phyloP scores from a whole-genome alignment of 2,113 vertebrate species.

The Acinonyx jubatus region DNA sequence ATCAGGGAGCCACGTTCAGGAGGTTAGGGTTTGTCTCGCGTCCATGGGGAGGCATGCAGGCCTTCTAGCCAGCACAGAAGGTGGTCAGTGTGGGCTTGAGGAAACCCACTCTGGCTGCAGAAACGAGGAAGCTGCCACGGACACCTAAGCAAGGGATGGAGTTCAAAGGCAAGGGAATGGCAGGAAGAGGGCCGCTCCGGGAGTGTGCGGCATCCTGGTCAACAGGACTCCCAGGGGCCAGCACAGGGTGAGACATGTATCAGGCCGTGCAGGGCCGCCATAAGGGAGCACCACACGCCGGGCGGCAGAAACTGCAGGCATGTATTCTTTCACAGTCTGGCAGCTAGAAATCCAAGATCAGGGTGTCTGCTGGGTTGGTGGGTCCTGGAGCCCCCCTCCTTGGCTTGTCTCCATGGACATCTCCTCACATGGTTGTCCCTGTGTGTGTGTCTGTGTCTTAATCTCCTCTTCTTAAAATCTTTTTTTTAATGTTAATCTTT shows the following conservation, averaged over 20 bases:
- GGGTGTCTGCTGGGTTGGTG: rapidly evolving
- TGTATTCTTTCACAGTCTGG: not conserved
- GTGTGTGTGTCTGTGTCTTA: too few relatives aligned
- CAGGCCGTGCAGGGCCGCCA: rapidly evolving
- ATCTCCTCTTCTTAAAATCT: not conserved
- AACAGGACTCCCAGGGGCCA: not conserved
- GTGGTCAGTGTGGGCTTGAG: not conserved
- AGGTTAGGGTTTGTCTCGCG: not conserved
- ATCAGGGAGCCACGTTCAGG: not conserved
- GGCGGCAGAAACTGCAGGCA: rapidly evolving
- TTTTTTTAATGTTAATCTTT: too few relatives aligned
- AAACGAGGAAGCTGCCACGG: not conserved
- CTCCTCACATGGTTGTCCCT: not conserved
- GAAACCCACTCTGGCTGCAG: not conserved
- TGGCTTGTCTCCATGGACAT: rapidly evolving
- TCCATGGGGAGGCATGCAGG: not conserved
- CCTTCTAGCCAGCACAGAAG: not conserved
- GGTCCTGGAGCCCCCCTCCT: not conserved
- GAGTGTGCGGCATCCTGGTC: too few relatives aligned
- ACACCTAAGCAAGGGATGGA: not conserved
- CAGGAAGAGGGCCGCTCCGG: not conserved
- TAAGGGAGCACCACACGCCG: not conserved
- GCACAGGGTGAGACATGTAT: rapidly evolving
- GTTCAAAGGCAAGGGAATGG: not conserved
- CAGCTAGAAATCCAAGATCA: not conserved